phyloP scores from a whole-genome alignment of 1,140 invertebrate genomes.

The Lepidurus arcticus region DNA sequence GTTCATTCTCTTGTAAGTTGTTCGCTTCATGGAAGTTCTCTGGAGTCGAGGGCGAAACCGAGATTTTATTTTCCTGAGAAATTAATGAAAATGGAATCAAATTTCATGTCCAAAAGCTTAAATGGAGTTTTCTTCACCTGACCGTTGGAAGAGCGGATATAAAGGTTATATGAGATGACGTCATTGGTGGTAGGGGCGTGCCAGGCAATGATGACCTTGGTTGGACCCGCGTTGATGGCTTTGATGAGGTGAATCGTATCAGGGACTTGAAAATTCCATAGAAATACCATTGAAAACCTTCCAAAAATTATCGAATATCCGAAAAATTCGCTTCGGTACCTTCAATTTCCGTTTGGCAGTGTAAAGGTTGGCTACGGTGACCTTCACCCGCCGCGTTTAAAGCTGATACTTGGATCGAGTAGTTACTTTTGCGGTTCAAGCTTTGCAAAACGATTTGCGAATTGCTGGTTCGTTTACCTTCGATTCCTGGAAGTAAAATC shows the following conservation, averaged over 20 bases:
- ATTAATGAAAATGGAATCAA: neutral
- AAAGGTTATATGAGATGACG: slow-evolving; percentile 36
- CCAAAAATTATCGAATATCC: neutral
- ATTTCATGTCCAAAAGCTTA: neutral
- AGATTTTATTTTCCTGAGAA: neutral
- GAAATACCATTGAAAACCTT: neutral
- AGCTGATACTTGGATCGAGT: slow-evolving; percentile 80
- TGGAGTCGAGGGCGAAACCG: neutral
- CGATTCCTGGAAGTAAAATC: slow-evolving; percentile 28
- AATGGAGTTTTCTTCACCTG: neutral
- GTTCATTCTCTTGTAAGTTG: neutral
- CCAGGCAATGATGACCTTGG: slow-evolving; percentile 44
- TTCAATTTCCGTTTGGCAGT: slow-evolving; percentile 85
- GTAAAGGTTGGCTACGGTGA: slow-evolving; percentile 71
- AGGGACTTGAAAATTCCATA: slow-evolving; percentile 41
- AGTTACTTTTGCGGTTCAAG: slow-evolving; percentile 83
- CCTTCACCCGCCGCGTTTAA: slow-evolving; percentile 85
- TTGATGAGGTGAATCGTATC: slow-evolving; percentile 43
- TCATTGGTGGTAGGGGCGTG: slow-evolving; percentile 42
- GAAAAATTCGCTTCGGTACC: slow-evolving; percentile 51
- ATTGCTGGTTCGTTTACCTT: slow-evolving; percentile 26
- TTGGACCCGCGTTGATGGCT: slow-evolving; percentile 40
- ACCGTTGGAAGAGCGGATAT: neutral
- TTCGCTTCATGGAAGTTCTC: neutral
- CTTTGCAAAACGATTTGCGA: slow-evolving; percentile 41